Conservation (phyloP, 2,797 vertebrate genomes). For the Scolopax rusticola region DNA sequence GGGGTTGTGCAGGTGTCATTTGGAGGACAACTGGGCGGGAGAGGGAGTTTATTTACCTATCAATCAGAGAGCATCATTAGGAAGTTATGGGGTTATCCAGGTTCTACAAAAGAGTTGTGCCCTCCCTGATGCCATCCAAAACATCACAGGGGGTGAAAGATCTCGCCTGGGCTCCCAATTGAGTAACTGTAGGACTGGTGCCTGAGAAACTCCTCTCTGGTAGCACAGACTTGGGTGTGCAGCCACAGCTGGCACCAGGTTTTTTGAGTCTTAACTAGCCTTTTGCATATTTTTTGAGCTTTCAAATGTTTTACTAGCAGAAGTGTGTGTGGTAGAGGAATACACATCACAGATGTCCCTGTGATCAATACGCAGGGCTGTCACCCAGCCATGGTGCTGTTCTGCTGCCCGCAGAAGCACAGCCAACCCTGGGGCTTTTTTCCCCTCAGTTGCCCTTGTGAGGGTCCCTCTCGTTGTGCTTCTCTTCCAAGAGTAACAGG, state of each 20-base stretch:
- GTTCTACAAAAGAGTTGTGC: neutral
- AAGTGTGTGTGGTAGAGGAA: neutral
- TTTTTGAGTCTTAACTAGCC: neutral
- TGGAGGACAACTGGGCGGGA: neutral
- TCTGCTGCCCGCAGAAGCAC: neutral
- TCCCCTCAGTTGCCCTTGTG: rapidly evolving
- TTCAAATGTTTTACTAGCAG: neutral
- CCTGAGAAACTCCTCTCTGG: neutral
- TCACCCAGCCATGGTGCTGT: neutral
- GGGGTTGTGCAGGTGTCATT: neutral
- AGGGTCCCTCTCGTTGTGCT: neutral
- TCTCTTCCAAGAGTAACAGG: rapidly evolving
- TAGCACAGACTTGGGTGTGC: rapidly evolving
- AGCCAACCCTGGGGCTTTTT: neutral
- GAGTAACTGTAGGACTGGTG: neutral
- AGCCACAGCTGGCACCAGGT: too few species aligned
- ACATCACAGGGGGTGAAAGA: neutral
- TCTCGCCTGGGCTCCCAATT: neutral
- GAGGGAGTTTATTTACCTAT: neutral
- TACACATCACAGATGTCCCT: neutral
- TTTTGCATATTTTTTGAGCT: neutral
- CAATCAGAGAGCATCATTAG: neutral
- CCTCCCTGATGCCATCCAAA: neutral
- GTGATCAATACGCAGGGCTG: neutral
- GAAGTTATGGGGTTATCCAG: neutral